These are phyloP conservation scores for Invenusta paracnida DNA, from an alignment of 2,888 invertebrate genomes.

Conservation along the genomic window DNA sequence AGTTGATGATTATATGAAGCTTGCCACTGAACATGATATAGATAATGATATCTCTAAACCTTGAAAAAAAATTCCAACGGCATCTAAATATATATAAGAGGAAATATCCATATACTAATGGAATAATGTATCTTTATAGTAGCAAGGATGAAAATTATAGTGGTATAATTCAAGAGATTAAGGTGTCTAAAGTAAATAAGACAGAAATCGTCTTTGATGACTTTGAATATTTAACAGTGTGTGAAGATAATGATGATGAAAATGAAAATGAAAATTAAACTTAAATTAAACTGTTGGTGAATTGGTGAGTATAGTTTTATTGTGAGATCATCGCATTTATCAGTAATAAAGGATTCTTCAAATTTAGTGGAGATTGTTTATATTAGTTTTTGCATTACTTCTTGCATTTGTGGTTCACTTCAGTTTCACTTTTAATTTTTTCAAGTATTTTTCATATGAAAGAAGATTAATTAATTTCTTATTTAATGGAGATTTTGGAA, in stretches of 20 bases:
- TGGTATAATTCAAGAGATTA: background rate
- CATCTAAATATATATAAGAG: background rate
- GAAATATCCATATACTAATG: conserved; percentile 35
- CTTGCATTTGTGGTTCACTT: no score
- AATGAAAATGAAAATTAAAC: background rate
- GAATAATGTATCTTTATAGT: conserved; percentile 33
- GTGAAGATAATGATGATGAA: conserved; percentile 20
- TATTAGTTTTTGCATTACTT: background rate
- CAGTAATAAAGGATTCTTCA: background rate
- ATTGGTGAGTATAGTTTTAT: background rate
- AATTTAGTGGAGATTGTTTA: background rate
- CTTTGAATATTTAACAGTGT: background rate
- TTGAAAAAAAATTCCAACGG: background rate
- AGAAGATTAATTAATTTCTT: background rate
- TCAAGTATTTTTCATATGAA: background rate
- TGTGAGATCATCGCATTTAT: background rate
- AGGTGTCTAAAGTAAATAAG: background rate
- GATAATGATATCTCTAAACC: background rate
- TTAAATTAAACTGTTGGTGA: background rate
- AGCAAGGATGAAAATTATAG: background rate
- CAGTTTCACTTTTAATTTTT: no score
- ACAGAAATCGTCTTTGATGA: background rate
- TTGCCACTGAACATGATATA: conserved; percentile 14
- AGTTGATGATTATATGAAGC: conserved; percentile 36
- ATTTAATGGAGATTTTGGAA: background rate